phyloP scores from a whole-genome alignment of 2,113 vertebrate genomes.

The Syngnathus scovelli region DNA sequence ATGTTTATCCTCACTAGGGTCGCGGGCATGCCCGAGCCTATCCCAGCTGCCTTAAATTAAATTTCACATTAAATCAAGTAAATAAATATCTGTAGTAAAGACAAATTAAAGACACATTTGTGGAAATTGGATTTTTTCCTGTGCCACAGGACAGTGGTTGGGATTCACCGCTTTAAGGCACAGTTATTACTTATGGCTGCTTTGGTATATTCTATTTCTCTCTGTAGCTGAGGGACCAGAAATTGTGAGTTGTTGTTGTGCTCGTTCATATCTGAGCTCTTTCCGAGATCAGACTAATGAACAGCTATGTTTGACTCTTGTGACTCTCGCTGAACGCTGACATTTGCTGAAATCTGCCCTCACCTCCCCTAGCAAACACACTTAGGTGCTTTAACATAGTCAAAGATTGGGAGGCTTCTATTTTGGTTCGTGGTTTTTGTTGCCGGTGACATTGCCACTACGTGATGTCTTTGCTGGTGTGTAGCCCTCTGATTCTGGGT shows the following conservation, averaged over 20 bases:
- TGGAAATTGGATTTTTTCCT: no score
- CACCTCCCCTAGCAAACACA: slow-evolving; percentile 8
- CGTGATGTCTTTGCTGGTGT: background rate
- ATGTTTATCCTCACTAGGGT: no score
- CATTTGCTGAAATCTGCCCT: slow-evolving; percentile 25
- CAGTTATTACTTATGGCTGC: background rate
- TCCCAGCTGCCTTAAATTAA: no score
- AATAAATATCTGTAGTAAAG: no score
- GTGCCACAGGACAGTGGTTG: no score
- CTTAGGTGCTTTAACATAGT: background rate
- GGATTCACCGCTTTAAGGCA: background rate
- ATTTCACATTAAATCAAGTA: no score
- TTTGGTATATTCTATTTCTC: slow-evolving; percentile 15
- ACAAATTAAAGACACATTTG: no score
- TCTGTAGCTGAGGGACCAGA: slow-evolving; percentile 4
- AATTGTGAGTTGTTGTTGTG: background rate
- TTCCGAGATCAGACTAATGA: slow-evolving; percentile 23
- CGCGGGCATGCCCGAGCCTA: no score
- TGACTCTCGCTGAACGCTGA: slow-evolving; percentile 25
- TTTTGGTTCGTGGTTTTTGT: background rate
- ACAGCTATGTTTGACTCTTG: slow-evolving; percentile 14
- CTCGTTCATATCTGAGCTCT: background rate
- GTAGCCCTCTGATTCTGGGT: background rate
- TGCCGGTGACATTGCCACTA: no score
- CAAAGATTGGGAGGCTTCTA: background rate